Base-by-base conservation (phyloP, 2,888 invertebrate genomes). In the Pyrrhia umbra region DNA sequence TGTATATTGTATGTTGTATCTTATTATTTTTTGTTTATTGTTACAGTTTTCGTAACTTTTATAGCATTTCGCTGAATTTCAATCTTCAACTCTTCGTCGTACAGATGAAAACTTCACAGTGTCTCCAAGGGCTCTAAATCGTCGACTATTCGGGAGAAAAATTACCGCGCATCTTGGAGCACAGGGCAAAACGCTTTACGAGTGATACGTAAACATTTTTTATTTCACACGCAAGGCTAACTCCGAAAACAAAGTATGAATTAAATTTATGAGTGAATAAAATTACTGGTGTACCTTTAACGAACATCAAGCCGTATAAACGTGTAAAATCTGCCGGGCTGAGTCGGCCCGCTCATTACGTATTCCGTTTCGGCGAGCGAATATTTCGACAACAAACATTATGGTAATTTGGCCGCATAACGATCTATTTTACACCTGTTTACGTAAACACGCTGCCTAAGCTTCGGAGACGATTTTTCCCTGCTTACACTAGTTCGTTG, bases 351-450 rank as follows among this genome's bases (percentile, higher is more conserved):
- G 80, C 89, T 90, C 90, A 91, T 92, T 92, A 91, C 86, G 87
- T 91, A 92, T 92, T 92, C 92, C 83, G 89, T 89, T 91, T 88
- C 82, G 84, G 82, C 84, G 85, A 86, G 91, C 90, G 91, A 92
- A 92, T 92, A 93, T 92, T 93, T 92, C 90, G 91, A 92, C 92
- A 91, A 90, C 92, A 92, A 92, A 93, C 92, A 92, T 92, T 93
- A 93, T 93, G 93, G 87, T 92, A 93, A 93, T 93, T 87, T 84
- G 82, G 85, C 86, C 89, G 86, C 88, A 89, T 91, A 92, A 92
- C 90, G 90, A 90, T 90, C 89, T 87, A 89, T 91, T 92, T 91
- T 92, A 91, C 92, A 93, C 92, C 92, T 93, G 92, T 93, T 92
- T 93, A 92, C 90, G 90, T 90, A 92, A 92, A 92, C 91, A 90